Conservation (phyloP, 2,113 vertebrate genomes). For the Indri indri region DNA sequence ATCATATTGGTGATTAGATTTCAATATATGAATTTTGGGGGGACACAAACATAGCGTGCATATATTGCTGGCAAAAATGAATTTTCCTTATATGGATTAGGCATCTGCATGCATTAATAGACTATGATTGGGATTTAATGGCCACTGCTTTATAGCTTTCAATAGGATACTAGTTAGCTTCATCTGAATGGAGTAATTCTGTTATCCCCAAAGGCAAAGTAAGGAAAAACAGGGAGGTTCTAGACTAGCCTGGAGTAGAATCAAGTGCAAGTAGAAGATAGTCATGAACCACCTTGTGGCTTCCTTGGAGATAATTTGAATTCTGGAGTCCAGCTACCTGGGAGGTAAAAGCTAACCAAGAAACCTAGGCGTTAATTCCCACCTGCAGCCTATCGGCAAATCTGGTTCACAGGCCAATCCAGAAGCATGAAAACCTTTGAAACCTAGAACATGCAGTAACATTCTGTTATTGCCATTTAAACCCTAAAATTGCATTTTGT, state of each 20-base stretch:
- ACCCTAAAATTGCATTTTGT: background rate
- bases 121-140: background rate
- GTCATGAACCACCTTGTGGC: background rate
- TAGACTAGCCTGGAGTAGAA: background rate
- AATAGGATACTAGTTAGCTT: background rate
- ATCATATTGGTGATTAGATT: background rate
- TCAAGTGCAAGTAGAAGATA: background rate
- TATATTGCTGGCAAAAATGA: background rate
- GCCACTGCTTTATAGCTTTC: background rate
- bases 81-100: background rate
- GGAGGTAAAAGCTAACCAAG: background rate
- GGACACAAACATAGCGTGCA: background rate
- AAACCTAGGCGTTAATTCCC: background rate
- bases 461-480: background rate
- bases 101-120: background rate
- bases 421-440: slow-evolving; percentile 13
- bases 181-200: background rate
- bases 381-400: background rate
- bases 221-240: background rate
- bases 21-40: background rate
- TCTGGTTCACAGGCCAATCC: background rate
- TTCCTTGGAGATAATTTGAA: background rate
- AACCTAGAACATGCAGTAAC: background rate
- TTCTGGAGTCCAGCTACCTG: background rate
- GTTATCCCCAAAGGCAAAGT: background rate